These are phyloP conservation scores for Strix occidentalis DNA, from an alignment of 2,797 vertebrate genomes.

Conservation along the genomic window DNA sequence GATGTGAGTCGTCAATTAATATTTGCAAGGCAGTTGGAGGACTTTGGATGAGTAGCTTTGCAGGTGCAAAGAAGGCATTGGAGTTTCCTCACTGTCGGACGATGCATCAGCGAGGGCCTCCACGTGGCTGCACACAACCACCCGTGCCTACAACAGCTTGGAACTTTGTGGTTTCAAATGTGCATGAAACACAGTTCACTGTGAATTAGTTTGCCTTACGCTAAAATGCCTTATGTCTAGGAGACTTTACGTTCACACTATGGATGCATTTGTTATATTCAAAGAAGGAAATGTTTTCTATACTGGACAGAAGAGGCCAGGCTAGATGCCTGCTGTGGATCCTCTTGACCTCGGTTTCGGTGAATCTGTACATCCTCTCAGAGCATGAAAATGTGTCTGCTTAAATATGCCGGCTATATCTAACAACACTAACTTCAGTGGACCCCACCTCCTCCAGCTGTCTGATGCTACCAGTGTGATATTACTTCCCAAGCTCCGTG, in stretches of 20 bases:
- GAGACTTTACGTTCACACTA: not conserved
- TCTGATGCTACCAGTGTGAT: not conserved
- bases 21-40: slow-evolving; percentile 3
- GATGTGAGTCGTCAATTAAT: not conserved
- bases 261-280: not conserved
- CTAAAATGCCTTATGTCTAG: not conserved
- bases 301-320: not conserved
- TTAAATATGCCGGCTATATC: not conserved
- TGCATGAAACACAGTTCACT: not conserved
- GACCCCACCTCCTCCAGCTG: not conserved
- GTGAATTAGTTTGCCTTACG: not conserved
- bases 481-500: not conserved
- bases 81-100: rapidly evolving
- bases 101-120: not conserved
- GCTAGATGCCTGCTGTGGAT: not conserved
- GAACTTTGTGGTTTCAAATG: not conserved
- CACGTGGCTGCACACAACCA: not conserved
- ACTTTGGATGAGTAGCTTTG: not conserved
- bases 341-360: not conserved
- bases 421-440: not conserved
- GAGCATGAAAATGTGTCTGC: not conserved
- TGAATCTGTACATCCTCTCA: not conserved
- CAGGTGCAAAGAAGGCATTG: rapidly evolving
- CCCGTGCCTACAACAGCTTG: not conserved
- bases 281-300: not conserved